Conservation (phyloP, 2,797 vertebrate species). For the Acrossocheilus wenchowensis region DNA sequence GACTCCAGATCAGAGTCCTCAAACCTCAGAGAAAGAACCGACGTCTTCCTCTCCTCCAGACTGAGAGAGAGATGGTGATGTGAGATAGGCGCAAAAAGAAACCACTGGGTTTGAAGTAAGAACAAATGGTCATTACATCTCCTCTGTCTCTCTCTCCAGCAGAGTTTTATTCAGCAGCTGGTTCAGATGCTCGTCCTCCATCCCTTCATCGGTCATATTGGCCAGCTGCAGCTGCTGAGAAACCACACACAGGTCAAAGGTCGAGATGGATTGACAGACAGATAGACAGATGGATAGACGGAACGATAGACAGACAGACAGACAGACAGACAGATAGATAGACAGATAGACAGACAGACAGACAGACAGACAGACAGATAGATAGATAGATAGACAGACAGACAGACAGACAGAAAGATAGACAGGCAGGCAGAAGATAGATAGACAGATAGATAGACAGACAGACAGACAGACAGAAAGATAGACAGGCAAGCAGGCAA, state of each 20-base stretch:
- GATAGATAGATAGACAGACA: too few relatives aligned
- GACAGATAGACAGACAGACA: neutral
- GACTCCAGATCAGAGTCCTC: constrained; percentile 86
- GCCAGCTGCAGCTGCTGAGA: constrained; percentile 53
- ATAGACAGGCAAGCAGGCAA: accelerated
- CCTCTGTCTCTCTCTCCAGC: constrained; percentile 86
- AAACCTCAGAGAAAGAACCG: constrained; percentile 84
- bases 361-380: neutral
- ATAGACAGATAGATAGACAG: too few relatives aligned
- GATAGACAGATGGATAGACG: neutral
- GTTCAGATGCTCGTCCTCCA: constrained; percentile 86
- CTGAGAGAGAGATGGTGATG: constrained; percentile 67
- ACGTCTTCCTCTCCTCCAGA: constrained; percentile 85
- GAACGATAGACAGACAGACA: neutral
- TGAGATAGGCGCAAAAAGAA: constrained; percentile 1
- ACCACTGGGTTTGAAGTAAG: neutral
- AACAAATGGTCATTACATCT: constrained; percentile 80
- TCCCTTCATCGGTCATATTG: constrained; percentile 77
- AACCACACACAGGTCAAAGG: neutral
- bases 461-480: too few relatives aligned
- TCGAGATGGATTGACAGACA: neutral
- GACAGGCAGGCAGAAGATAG: too few relatives aligned
- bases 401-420: too few relatives aligned
- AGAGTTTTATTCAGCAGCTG: constrained; percentile 88
- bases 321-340: neutral